Conservation (phyloP, 2,797 vertebrate genomes). For the Cheirogaleus major region DNA sequence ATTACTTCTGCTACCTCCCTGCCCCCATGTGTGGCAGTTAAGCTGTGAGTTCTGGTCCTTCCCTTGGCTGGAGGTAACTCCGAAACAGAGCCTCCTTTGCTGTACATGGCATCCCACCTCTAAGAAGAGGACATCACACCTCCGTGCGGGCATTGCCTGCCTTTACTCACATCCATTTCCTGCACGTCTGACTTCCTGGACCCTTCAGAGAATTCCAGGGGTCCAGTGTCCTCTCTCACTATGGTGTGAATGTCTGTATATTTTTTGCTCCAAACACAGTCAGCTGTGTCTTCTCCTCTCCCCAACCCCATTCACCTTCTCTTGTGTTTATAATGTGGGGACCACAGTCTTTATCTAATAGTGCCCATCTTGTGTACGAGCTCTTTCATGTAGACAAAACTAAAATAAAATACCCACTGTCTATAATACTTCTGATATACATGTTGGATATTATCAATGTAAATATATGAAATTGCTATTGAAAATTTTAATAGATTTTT, state of each 20-base stretch:
- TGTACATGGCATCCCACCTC: rapidly evolving
- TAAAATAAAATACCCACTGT: background rate
- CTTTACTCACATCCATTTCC: background rate
- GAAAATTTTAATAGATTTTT: background rate
- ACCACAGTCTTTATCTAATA: background rate
- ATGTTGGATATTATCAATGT: background rate
- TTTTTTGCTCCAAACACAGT: background rate
- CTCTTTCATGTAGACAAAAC: background rate
- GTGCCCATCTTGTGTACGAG: background rate
- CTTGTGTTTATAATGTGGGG: too few species aligned
- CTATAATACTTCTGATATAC: background rate
- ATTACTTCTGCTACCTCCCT: background rate
- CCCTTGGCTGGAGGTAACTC: background rate
- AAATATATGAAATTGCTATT: background rate
- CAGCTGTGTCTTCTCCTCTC: background rate
- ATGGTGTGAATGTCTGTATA: background rate
- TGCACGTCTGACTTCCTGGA: rapidly evolving
- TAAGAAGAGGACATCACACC: too few species aligned
- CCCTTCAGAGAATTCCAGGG: background rate
- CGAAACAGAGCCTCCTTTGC: background rate
- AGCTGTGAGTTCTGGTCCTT: background rate
- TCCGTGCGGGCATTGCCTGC: rapidly evolving
- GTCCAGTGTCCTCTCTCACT: background rate
- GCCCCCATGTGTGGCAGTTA: background rate
- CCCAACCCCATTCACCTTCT: background rate